Evolutionary conservation across 2,797 vertebrate genomes (phyloP), one percentile per base, ranked within the genome.

Genomic region (Melopsittacus undulatus): DNA sequence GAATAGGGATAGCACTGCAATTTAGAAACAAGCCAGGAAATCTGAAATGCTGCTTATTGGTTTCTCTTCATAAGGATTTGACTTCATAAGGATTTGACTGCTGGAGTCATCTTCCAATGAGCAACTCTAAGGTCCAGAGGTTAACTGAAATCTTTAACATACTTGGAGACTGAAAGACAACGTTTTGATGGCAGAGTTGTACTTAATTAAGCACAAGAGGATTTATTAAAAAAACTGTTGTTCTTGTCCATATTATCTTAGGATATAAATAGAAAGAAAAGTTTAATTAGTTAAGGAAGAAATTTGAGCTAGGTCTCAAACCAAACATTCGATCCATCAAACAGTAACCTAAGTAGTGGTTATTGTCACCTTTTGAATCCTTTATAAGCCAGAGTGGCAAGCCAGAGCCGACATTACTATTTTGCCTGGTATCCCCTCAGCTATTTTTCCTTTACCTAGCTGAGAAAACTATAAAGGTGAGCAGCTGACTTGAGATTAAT

Each of bases 221-320:
- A 93, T 94, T 92, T 96, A 91, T 96, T 81, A 77, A 30, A 54
- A 45, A 74, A 95, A 92, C 21, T 43, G 59, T 74, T 92, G 52
- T 92, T 94, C 90, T 95, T 94, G 72, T 70, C 87, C 82, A 90
- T 89, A 84, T 92, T 97, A 87, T 95, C 94, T 96, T 96, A 92
- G 85, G 95, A 97, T 98, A 98, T 97, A 98, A 98, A 98, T 98
- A 98, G 98, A 97, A 97, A 95, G 98, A 94, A 93, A 96, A 96
- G 97, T 98, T 98, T 98, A 98, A 98, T 98, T 98, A 98, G 98
- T 97, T 98, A 98, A 98, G 98, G 98, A 98, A 97, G 98, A 98
- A 98, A 99, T 97, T 96, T 69, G 98, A 99, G 98, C 98, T 95
- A 97, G 89, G 96, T 97, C 97, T 94, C 92, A 95, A 96, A 91